Percentiles rank a stretch among this genome's conserved stretches.
phyloP scores from a whole-genome alignment of 2,113 vertebrate species.

The Gnathochromis pfefferi region DNA sequence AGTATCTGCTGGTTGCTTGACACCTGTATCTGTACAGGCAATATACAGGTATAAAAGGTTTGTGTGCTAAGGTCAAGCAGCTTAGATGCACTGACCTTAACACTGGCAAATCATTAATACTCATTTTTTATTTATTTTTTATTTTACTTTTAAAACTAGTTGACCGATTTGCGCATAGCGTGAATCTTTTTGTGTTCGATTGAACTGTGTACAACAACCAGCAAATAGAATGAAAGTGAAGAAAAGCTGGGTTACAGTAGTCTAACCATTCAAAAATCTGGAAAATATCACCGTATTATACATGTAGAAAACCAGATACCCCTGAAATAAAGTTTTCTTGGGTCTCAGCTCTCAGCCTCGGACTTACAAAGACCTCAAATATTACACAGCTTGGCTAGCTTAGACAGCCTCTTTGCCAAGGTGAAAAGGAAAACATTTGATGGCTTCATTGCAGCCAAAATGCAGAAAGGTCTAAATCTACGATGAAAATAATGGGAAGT shows the following conservation, averaged over 20 bases:
- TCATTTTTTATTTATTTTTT: background rate
- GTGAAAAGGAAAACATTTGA: slow-evolving; percentile 12
- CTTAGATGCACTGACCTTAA: background rate
- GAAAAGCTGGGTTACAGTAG: background rate
- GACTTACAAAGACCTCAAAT: background rate
- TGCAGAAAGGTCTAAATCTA: background rate
- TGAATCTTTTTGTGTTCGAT: background rate
- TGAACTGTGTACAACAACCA: background rate
- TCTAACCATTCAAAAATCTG: background rate
- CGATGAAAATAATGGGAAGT: background rate
- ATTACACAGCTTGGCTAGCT: slow-evolving; percentile 14
- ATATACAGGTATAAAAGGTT: background rate
- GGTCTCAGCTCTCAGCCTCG: background rate
- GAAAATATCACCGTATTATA: background rate
- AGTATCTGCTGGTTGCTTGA: background rate
- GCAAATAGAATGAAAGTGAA: background rate
- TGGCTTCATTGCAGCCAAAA: slow-evolving; percentile 5
- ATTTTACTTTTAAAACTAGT: background rate
- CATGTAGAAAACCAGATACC: slow-evolving; percentile 22
- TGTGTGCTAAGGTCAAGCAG: slow-evolving; percentile 9
- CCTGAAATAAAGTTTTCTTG: slow-evolving; percentile 1
- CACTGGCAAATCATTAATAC: background rate
- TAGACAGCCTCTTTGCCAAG: background rate
- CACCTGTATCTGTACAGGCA: background rate
- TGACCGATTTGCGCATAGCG: background rate